These are phyloP conservation scores for Euclidia mi DNA, from an alignment of 2,888 invertebrate species.

Conservation along the genomic window DNA sequence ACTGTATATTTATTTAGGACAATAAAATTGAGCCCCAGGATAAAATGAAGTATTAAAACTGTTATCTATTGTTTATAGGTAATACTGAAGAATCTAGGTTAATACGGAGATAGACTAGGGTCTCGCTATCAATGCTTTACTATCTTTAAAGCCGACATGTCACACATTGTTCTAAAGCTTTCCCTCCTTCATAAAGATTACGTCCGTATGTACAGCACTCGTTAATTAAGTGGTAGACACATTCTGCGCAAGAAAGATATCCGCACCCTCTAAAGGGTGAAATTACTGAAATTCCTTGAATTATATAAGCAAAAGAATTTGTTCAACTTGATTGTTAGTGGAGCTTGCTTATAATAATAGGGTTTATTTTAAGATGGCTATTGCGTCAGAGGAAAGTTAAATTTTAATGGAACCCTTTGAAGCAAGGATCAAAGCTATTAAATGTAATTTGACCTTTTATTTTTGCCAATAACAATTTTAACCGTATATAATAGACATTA, in stretches of 20 bases:
- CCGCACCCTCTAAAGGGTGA: constrained; percentile 7
- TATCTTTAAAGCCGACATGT: constrained; percentile 5
- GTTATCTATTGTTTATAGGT: constrained; percentile 9
- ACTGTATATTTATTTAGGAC: no score
- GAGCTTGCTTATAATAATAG: constrained; percentile 17
- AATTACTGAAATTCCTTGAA: constrained; percentile 17
- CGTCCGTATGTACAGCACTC: neutral
- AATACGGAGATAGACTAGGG: constrained; percentile 4
- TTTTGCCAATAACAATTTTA: constrained; percentile 26
- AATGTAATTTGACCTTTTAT: constrained; percentile 25
- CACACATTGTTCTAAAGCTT: neutral
- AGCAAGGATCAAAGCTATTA: constrained; percentile 17
- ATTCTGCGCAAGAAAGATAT: neutral
- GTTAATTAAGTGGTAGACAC: neutral
- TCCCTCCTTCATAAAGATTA: neutral
- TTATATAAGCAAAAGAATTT: constrained; percentile 24
- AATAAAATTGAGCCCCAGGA: no score
- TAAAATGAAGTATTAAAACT: constrained; percentile 15
- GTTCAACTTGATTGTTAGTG: constrained; percentile 17
- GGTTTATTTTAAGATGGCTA: constrained; percentile 25
- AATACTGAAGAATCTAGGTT: constrained; percentile 11
- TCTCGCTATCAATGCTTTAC: constrained; percentile 9
- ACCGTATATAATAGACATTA: constrained; percentile 1
- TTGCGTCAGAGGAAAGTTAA: constrained; percentile 28
- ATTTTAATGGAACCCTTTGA: constrained; percentile 43